phyloP scores from a whole-genome alignment of 2,797 vertebrate genomes.

The Euthynnus affinis region DNA sequence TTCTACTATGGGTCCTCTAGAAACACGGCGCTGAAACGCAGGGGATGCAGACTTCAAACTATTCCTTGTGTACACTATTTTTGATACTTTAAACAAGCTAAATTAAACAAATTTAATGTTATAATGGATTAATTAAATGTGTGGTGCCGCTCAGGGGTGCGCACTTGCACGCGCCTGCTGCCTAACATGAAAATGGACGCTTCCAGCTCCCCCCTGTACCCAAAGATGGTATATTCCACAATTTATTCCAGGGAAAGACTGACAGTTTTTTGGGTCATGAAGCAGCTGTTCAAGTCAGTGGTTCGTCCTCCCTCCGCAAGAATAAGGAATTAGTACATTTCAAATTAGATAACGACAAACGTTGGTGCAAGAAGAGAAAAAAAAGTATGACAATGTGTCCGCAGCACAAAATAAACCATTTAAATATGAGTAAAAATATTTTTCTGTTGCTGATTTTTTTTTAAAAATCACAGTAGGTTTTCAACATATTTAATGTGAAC shows the following conservation, averaged over 20 bases:
- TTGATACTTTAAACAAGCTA: fast-evolving
- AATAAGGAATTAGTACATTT: conserved; percentile 92
- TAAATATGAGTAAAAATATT: conserved; percentile 30
- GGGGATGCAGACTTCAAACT: conserved; percentile 45
- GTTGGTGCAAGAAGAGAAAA: conserved; percentile 76
- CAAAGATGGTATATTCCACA: conserved; percentile 88
- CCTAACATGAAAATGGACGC: conserved; percentile 36
- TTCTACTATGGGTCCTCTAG: conserved; percentile 89
- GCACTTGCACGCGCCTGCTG: fast-evolving
- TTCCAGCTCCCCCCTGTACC: conserved; percentile 68
- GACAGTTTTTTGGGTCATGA: conserved; percentile 96
- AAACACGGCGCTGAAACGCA: conserved; percentile 71
- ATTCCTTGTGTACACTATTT: neutral
- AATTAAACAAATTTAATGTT: fast-evolving
- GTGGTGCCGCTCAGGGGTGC: fast-evolving
- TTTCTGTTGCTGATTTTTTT: conserved; percentile 22
- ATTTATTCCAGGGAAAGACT: conserved; percentile 95
- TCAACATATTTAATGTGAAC: conserved; percentile 26
- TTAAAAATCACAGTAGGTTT: conserved; percentile 20
- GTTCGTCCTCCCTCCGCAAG: conserved; percentile 86
- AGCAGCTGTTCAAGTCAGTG: conserved; percentile 91
- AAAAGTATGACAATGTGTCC: conserved; percentile 76
- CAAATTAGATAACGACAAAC: conserved; percentile 91
- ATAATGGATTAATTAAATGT: fast-evolving
- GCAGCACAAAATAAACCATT: conserved; percentile 59